These are phyloP conservation scores for Clusia tigrina DNA, from an alignment of 2,888 invertebrate genomes.

Conservation along the genomic window DNA sequence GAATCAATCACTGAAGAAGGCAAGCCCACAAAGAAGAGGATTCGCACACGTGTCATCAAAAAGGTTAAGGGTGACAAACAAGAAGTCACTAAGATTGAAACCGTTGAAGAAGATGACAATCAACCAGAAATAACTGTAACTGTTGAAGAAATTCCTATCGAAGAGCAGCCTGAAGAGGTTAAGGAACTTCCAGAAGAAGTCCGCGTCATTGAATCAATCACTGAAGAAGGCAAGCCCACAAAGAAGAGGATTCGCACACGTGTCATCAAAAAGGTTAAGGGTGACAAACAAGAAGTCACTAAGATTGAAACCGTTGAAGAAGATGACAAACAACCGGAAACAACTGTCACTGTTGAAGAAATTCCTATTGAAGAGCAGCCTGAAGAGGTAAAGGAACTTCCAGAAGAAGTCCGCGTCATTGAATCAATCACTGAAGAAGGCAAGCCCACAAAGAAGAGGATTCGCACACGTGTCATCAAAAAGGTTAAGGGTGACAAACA, in stretches of 20 bases:
- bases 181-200: slow-evolving; percentile 28
- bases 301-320: slow-evolving; percentile 31
- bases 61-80: slow-evolving; percentile 28
- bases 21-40: slow-evolving; percentile 27
- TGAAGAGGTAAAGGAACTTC: slow-evolving; percentile 23
- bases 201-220: slow-evolving; percentile 26
- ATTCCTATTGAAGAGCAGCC: slow-evolving; percentile 25
- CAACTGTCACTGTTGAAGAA: slow-evolving; percentile 29
- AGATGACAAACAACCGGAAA: slow-evolving; percentile 30
- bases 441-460: slow-evolving; percentile 26
- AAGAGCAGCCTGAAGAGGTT: slow-evolving; percentile 20
- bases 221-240: slow-evolving; percentile 29
- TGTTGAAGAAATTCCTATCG: slow-evolving; percentile 27
- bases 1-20: slow-evolving; percentile 30
- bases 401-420: slow-evolving; percentile 27
- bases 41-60: slow-evolving; percentile 30
- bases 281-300: slow-evolving; percentile 30
- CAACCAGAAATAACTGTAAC: slow-evolving; percentile 28
- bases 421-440: slow-evolving; percentile 28
- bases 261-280: slow-evolving; percentile 27
- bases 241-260: slow-evolving; percentile 28
- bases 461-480: slow-evolving; percentile 29
- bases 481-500: slow-evolving; percentile 29
- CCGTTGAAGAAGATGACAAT: slow-evolving; percentile 31
- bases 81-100: slow-evolving; percentile 32